Conservation (phyloP, 2,888 invertebrate species). For the Anthophora plumipes region DNA sequence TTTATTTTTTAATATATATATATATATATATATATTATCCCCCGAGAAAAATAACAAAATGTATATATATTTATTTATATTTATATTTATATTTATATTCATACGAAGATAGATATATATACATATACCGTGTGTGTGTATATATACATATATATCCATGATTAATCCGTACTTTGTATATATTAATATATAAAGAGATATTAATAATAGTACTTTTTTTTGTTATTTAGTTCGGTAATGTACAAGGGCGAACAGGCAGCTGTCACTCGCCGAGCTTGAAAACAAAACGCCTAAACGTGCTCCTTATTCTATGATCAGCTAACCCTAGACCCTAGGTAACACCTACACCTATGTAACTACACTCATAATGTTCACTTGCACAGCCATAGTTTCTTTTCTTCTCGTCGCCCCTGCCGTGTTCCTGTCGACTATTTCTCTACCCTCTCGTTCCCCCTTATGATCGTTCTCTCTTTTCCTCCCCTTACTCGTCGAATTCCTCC, state of each 20-base stretch:
- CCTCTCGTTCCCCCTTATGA: too few relatives aligned
- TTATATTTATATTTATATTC: conserved; percentile 68
- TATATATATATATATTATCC: conserved; percentile 69
- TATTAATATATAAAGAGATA: conserved; percentile 82
- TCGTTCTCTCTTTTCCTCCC: conserved; percentile 36
- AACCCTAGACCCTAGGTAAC: conserved; percentile 83
- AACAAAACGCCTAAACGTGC: conserved; percentile 77
- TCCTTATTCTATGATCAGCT: conserved; percentile 80
- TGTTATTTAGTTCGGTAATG: conserved; percentile 80
- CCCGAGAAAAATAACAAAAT: conserved; percentile 81
- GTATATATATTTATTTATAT: conserved; percentile 71
- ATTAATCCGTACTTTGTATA: conserved; percentile 78
- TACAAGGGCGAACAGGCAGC: conserved; percentile 77
- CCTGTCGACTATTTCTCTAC: conserved; percentile 34
- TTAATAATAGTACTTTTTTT: conserved; percentile 80
- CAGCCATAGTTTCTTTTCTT: conserved; percentile 82
- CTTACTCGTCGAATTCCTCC: neutral
- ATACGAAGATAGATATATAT: conserved; percentile 74
- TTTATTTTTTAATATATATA: conserved; percentile 69
- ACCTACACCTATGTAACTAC: conserved; percentile 83
- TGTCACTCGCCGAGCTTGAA: conserved; percentile 71
- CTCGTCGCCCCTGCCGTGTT: conserved; percentile 66
- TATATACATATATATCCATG: conserved; percentile 80
- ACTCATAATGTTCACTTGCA: conserved; percentile 84
- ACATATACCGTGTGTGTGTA: conserved; percentile 76